Evolutionary conservation across 2,797 vertebrate genomes (phyloP), one percentile per base, ranked within the genome.

Genomic region (Myotis daubentonii): DNA sequence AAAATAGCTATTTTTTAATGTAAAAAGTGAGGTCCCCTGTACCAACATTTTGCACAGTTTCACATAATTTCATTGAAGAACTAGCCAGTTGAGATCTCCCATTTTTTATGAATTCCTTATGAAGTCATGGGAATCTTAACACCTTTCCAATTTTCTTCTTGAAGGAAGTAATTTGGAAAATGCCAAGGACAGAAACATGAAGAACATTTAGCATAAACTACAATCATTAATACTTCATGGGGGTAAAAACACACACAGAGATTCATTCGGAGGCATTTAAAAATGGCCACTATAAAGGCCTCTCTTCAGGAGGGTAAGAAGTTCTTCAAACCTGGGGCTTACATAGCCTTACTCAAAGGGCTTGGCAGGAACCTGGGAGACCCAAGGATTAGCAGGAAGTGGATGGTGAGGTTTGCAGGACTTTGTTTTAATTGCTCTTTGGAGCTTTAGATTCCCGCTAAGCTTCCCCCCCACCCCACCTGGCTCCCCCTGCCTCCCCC

Each of bases 61-160:
- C 74, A 81, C 10, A 8, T 80, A 80, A 80, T 96, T 81, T 79
- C 86, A 49, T 51, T 66, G 53, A 85, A 78, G 7, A 12, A 5
- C 36, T 74, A 57, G 68, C 38, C 84, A 72, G 51, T 96, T 91
- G 68, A 91, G 10, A 91, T 38, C 57, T 44, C 89, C 78, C 82
- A 15, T 41, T 90, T 95, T 71, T 93, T 36, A 83, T 66, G 22
- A 93, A 94, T 81, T 96, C 78, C 33, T 93, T 87, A 82, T 71
- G 15, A 94, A 96, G 81, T 78, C 47, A 38, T 72, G 91, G 51
- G 81, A 91, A 66, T 75, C 71, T 90, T 78, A 72, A 62, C 71
- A 66, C n/a, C 51, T 86, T 85, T 80, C 47, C 57, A 85, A 74
- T 88, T 92, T 92, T 93, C 70, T 94, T 93, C 82, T 83, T 20